Evolutionary conservation across 2,888 invertebrate genomes (phyloP).

Genomic region (Drosophila prostipennis): DNA sequence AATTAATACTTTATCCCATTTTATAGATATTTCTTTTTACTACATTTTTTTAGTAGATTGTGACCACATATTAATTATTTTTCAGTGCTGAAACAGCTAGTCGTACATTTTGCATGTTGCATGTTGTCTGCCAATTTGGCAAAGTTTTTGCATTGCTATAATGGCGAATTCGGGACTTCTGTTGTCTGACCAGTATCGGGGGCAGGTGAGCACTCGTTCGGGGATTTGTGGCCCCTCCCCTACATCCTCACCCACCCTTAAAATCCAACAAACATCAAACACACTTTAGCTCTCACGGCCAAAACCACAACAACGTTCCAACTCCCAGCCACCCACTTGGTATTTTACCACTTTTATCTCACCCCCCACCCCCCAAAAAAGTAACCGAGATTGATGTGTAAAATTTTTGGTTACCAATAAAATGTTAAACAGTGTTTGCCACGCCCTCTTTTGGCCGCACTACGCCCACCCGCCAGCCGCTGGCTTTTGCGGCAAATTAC

Average conservation of each 20-base stretch:
- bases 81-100: slow-evolving; percentile 1
- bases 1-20: too few relatives aligned
- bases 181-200: slow-evolving; percentile 36
- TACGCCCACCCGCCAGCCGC: slow-evolving; percentile 9
- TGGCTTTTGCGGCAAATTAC: slow-evolving; percentile 69
- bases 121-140: slow-evolving; percentile 58
- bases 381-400: slow-evolving; percentile 61
- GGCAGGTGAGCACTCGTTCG: slow-evolving; percentile 41
- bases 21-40: too few relatives aligned
- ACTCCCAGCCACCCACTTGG: slow-evolving; percentile 2
- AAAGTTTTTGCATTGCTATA: slow-evolving; percentile 60
- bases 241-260: slow-evolving; percentile 7
- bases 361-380: background rate
- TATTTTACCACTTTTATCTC: slow-evolving; percentile 6
- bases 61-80: background rate
- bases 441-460: slow-evolving; percentile 1
- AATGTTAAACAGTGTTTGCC: slow-evolving; percentile 58
- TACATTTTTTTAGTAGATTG: too few relatives aligned
- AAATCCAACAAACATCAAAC: slow-evolving; percentile 69
- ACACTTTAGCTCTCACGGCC: slow-evolving; percentile 60
- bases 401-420: slow-evolving; percentile 78
- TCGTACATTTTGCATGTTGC: slow-evolving; percentile 45
- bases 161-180: slow-evolving; percentile 55
- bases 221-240: slow-evolving; percentile 24
- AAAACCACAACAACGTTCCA: slow-evolving; percentile 39